A percentile compares a stretch with the other conserved stretches of the same genome.
Conservation (phyloP, 2,888 invertebrate species). For the Phortica magna region DNA sequence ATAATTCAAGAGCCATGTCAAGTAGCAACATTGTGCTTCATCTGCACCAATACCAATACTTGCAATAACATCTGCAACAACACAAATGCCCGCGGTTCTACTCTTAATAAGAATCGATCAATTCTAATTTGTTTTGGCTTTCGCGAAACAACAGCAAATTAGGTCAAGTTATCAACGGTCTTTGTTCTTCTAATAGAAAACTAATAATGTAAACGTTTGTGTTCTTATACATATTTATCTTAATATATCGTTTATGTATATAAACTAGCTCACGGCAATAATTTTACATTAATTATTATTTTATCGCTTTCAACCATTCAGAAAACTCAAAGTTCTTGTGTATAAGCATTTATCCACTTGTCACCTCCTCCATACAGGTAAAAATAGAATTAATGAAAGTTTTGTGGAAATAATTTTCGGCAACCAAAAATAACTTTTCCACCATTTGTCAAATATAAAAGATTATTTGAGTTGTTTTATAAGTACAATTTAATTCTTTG, state of each 20-base stretch:
- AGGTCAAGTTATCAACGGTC: slow-evolving; percentile 53
- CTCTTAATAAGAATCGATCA: slow-evolving; percentile 45
- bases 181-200: neutral
- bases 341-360: neutral
- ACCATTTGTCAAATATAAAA: neutral
- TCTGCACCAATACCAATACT: neutral
- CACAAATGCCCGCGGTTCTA: slow-evolving; percentile 54
- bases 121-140: neutral
- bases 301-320: no score
- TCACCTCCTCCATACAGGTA: neutral
- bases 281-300: no score
- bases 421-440: neutral
- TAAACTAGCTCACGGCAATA: no score
- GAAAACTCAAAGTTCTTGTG: neutral
- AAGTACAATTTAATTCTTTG: slow-evolving; percentile 35
- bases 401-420: neutral
- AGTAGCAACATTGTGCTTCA: neutral
- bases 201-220: no score
- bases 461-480: neutral
- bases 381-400: neutral
- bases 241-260: no score
- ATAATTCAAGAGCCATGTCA: neutral
- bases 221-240: no score
- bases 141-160: neutral
- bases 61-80: slow-evolving; percentile 35